A percentile compares a stretch with the other conserved stretches of the same genome.
These are phyloP conservation scores for Calliopum simillimum DNA, from an alignment of 2,888 invertebrate species.

Conservation along the genomic window DNA sequence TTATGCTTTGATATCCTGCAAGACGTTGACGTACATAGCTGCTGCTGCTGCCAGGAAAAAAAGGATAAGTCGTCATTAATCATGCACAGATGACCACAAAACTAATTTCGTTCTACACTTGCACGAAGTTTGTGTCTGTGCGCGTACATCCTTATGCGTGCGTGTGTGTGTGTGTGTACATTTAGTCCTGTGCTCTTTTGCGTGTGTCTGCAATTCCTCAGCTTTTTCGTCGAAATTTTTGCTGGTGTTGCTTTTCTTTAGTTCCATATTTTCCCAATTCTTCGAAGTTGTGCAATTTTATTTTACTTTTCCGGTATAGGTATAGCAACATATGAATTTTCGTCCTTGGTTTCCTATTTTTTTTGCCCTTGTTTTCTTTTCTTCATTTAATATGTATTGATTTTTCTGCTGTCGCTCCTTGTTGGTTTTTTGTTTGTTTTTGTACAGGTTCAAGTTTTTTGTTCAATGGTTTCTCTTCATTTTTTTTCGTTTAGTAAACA, in stretches of 20 bases:
- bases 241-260: constrained; percentile 33
- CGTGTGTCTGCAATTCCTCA: constrained; percentile 37
- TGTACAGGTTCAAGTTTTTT: not conserved
- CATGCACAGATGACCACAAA: constrained; percentile 51
- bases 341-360: not conserved
- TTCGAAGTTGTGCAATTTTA: constrained; percentile 11
- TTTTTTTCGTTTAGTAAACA: constrained; percentile 46
- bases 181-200: not conserved
- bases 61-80: constrained; percentile 43
- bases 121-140: constrained; percentile 15
- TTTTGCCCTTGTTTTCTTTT: not conserved
- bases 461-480: constrained; percentile 19
- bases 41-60: constrained; percentile 7
- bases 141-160: constrained; percentile 5
- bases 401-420: constrained; percentile 9
- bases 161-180: not conserved
- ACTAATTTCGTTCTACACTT: constrained; percentile 44
- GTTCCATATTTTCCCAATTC: constrained; percentile 37
- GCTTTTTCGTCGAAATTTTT: constrained; percentile 24
- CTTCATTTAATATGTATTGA: constrained; percentile 20
- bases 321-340: too few species aligned
- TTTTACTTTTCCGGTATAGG: constrained; percentile 6
- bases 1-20: not conserved
- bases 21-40: not conserved
- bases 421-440: not conserved